Base-by-base conservation (phyloP, 2,888 invertebrate species). In the Spilarctia lutea region DNA sequence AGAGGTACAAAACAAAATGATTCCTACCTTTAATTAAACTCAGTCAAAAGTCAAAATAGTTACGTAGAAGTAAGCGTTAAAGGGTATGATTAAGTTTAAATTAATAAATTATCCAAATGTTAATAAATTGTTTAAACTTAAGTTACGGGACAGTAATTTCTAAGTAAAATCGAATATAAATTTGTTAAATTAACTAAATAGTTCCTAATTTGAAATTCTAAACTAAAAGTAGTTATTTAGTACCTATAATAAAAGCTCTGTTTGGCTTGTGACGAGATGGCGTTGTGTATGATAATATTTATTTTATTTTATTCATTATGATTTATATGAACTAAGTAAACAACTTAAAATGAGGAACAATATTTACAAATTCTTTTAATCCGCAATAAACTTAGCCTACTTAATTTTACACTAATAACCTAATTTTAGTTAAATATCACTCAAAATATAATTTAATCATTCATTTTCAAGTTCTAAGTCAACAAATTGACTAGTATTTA, bases 31-130 rank as follows among this genome's bases (percentile, higher is more conserved):
- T 20, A 60, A 69, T 73, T 68, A 74, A 73, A 60, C n/a, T 39
- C 72, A 78, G 33, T 33, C 52, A n/a, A 72, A 77, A 72, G 18
- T 42, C 45, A 39, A 35, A 68, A 68, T 68, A 68, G 48, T 68
- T 48, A 68, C 48, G 10, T 13, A 48, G 68, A 48, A 24, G 30
- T 48, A 27, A 16, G 45, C 30, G 30, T 68, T 48, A 48, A 30
- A 48, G 30, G 30, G 24, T n/a, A 68, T 11, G 18, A 11, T 68
- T 68, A 48, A 33, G 13, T 68, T 45, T 11, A 20, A 45, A 68
- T 68, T 33, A 68, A 48, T 68, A 48, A 48, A 33, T 24, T 45
- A 48, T 68, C 48, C 24, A 68, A 48, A 48, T 33, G 27, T 48
- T 33, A 13, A 68, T 48, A 13, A 30, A 24, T 68, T 68, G 33